These are phyloP conservation scores for Drosophila ogumai DNA, from an alignment of 1,140 invertebrate species.

Conservation along the genomic window DNA sequence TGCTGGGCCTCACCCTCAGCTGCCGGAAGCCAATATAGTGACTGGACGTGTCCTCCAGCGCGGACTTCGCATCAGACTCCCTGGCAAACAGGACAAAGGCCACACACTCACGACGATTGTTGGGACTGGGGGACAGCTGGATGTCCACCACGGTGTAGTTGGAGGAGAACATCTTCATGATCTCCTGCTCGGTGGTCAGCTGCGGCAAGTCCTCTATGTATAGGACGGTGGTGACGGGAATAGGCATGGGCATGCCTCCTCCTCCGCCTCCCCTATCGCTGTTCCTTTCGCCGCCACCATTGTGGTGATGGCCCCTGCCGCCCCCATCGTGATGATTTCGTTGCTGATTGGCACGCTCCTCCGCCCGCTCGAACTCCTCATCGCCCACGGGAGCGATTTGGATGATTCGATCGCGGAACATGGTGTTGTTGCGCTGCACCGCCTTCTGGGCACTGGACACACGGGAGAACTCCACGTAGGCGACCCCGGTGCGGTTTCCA, in stretches of 20 bases:
- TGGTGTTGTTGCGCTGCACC: conserved; percentile 87
- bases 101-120: conserved; percentile 86
- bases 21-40: conserved; percentile 87
- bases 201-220: conserved; percentile 89
- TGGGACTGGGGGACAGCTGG: conserved; percentile 87
- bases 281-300: conserved; percentile 3
- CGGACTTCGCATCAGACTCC: conserved; percentile 88
- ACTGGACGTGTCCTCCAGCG: conserved; percentile 86
- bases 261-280: conserved; percentile 10
- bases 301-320: conserved; percentile 7
- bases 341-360: conserved; percentile 50
- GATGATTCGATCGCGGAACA: conserved; percentile 87
- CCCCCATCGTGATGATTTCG: conserved; percentile 20
- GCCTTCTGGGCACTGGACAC: conserved; percentile 89
- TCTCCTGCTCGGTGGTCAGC: conserved; percentile 91
- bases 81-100: conserved; percentile 91
- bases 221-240: conserved; percentile 86
- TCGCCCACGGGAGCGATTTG: conserved; percentile 67
- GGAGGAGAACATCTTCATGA: conserved; percentile 90
- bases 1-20: conserved; percentile 86
- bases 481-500: conserved; percentile 92
- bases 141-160: conserved; percentile 90
- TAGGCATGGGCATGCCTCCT: not conserved
- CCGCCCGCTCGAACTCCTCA: conserved; percentile 71
- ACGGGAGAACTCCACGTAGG: conserved; percentile 91